Percentiles rank a stretch among this genome's conserved stretches.
Evolutionary conservation across 2,888 invertebrate species (phyloP).

Genomic region (Uloborus plumipes): DNA sequence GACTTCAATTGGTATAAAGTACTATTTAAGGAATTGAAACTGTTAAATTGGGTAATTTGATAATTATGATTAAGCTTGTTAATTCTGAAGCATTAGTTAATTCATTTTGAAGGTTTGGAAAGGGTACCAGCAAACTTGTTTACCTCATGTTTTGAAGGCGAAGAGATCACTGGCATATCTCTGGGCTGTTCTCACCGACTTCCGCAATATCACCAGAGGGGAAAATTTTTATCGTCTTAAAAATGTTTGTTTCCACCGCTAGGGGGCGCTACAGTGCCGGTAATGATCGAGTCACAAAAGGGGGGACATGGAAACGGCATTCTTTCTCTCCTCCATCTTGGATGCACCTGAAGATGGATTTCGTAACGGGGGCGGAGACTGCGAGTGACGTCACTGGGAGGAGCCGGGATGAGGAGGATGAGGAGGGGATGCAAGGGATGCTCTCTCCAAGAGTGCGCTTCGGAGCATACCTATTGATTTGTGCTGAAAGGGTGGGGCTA

Average conservation of each 20-base stretch:
- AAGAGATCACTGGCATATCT: constrained; percentile 48
- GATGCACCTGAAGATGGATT: constrained; percentile 51
- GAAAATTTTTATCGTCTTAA: constrained; percentile 32
- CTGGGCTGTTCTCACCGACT: constrained; percentile 4
- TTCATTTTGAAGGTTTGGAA: too few species aligned
- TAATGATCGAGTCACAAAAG: constrained; percentile 9
- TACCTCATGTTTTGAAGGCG: constrained; percentile 49
- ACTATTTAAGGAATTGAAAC: too few species aligned
- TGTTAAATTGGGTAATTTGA: too few species aligned
- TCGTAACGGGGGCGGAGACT: constrained; percentile 10
- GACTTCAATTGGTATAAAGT: too few species aligned
- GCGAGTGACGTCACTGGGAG: constrained; percentile 37
- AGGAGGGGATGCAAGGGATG: constrained; percentile 25
- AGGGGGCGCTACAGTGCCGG: constrained; percentile 30
- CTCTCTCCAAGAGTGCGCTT: neutral
- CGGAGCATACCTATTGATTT: neutral
- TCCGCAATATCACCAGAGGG: constrained; percentile 25
- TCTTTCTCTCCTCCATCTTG: constrained; percentile 20
- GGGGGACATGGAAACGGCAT: neutral
- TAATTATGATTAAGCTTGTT: too few species aligned
- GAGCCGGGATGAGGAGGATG: constrained; percentile 27
- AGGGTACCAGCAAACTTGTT: constrained; percentile 1
- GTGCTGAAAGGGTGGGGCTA: constrained; percentile 22
- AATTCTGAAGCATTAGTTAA: too few species aligned
- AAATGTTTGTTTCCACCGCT: constrained; percentile 26